A percentile compares a stretch with the other conserved stretches of the same genome.
Conservation (phyloP, 2,888 invertebrate species). For the Caenorhabditis macrosperma region DNA sequence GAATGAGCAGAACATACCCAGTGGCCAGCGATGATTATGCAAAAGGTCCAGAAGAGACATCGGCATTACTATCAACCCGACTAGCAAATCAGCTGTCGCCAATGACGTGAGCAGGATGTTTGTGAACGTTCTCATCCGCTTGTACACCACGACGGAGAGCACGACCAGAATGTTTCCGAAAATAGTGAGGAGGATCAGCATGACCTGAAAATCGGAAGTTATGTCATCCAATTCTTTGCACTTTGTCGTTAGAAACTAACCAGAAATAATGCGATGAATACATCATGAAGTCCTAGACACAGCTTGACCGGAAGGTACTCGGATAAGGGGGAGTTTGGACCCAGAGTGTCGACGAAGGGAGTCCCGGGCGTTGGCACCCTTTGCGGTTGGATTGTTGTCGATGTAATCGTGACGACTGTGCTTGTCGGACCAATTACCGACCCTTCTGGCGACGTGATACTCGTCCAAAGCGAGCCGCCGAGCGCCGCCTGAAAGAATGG, state of each 20-base stretch:
- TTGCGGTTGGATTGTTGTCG: slow-evolving; percentile 20
- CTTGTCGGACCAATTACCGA: slow-evolving; percentile 31
- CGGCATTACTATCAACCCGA: slow-evolving; percentile 81
- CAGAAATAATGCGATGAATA: slow-evolving; percentile 75
- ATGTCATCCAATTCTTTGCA: too few relatives aligned
- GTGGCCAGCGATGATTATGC: slow-evolving; percentile 79
- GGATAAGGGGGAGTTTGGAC: slow-evolving; percentile 29
- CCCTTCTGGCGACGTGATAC: slow-evolving; percentile 51
- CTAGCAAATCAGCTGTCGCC: slow-evolving; percentile 80
- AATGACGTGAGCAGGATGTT: slow-evolving; percentile 81
- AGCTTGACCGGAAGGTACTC: slow-evolving; percentile 57
- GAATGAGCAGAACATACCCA: too few relatives aligned
- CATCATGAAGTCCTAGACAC: slow-evolving; percentile 77
- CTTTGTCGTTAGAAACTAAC: slow-evolving; percentile 20
- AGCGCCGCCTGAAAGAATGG: slow-evolving; percentile 61
- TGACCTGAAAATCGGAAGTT: slow-evolving; percentile 67
- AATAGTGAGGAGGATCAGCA: slow-evolving; percentile 78
- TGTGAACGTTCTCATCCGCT: slow-evolving; percentile 81
- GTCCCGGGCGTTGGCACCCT: slow-evolving; percentile 2
- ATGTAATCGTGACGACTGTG: slow-evolving; percentile 28
- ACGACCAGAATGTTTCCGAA: slow-evolving; percentile 81
- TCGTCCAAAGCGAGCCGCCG: slow-evolving; percentile 60
- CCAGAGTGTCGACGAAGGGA: slow-evolving; percentile 36
- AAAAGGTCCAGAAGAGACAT: slow-evolving; percentile 80
- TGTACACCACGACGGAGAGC: slow-evolving; percentile 80